Percentiles rank a stretch among this genome's conserved stretches.
These are phyloP conservation scores for Blera fallax DNA, from an alignment of 2,888 invertebrate species.

Conservation along the genomic window DNA sequence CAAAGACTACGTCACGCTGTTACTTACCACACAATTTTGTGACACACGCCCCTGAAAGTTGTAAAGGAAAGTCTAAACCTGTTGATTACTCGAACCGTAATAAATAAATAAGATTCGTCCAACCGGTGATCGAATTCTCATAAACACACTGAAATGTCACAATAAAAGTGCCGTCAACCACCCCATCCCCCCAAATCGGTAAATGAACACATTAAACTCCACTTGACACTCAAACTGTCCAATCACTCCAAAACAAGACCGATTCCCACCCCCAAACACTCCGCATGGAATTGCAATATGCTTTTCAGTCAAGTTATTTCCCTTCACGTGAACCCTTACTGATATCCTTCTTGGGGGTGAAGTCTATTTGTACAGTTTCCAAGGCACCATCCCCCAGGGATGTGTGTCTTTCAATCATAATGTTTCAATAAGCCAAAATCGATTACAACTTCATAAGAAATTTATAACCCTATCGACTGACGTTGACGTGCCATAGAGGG, in stretches of 20 bases:
- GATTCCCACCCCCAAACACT: background rate
- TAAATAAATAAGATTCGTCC: background rate
- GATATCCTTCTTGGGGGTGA: slow-evolving; percentile 26
- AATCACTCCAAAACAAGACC: slow-evolving; percentile 61
- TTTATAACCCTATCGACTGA: slow-evolving; percentile 68
- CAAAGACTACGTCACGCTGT: too few relatives aligned
- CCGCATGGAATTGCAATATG: slow-evolving; percentile 34
- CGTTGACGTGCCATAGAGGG: slow-evolving; percentile 39
- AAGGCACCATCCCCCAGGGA: slow-evolving; percentile 48
- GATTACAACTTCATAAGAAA: slow-evolving; percentile 72
- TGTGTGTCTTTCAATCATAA: slow-evolving; percentile 67
- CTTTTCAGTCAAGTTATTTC: slow-evolving; percentile 22
- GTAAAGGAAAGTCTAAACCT: too few relatives aligned
- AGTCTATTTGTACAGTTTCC: slow-evolving; percentile 44
- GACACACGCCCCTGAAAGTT: too few relatives aligned
- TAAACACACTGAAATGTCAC: slow-evolving; percentile 32
- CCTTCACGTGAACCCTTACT: slow-evolving; percentile 8
- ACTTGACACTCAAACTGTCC: slow-evolving; percentile 59
- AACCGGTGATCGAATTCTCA: slow-evolving; percentile 24
- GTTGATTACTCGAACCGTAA: too few relatives aligned
- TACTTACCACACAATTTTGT: too few relatives aligned
- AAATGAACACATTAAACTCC: slow-evolving; percentile 54
- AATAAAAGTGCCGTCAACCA: slow-evolving; percentile 23
- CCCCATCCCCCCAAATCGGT: slow-evolving; percentile 9
- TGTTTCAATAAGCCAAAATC: slow-evolving; percentile 74